Evolutionary conservation across 2,888 invertebrate species (phyloP).

Genomic region (Proisotoma minuta): DNA sequence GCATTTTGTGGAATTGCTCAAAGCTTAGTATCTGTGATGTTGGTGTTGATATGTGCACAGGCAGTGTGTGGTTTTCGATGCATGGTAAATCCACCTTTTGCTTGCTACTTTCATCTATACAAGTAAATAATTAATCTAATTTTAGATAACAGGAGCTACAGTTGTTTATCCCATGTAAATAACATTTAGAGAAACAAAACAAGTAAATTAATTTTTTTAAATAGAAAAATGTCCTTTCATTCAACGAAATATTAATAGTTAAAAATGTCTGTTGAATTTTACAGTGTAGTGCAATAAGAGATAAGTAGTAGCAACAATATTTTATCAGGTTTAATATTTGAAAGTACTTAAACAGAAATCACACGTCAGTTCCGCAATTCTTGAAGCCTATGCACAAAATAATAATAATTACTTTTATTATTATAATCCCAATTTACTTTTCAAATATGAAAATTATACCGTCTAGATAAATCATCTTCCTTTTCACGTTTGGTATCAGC

Average conservation of each 20-base stretch:
- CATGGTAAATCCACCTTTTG: conserved; percentile 38
- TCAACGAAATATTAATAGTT: too few species aligned
- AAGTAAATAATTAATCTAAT: too few species aligned
- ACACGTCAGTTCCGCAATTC: conserved; percentile 37
- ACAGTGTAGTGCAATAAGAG: too few species aligned
- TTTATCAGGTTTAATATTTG: too few species aligned
- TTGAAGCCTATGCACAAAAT: conserved; percentile 37
- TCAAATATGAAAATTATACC: conserved; percentile 23
- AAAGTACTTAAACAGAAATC: too few species aligned
- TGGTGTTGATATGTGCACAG: conserved; percentile 43
- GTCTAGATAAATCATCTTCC: conserved; percentile 39
- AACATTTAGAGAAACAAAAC: too few species aligned
- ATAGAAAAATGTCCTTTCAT: too few species aligned
- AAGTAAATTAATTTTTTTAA: too few species aligned
- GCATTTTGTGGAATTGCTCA: conserved; percentile 42
- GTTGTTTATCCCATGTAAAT: too few species aligned
- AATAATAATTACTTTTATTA: conserved; percentile 1
- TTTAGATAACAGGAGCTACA: conserved; percentile 43
- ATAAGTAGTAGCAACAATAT: too few species aligned
- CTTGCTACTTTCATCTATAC: not conserved
- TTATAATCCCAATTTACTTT: not conserved
- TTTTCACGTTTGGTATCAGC: conserved; percentile 27
- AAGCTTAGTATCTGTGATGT: conserved; percentile 39
- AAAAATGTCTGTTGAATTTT: too few species aligned
- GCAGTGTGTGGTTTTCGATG: conserved; percentile 44